phyloP scores from a whole-genome alignment of 2,113 vertebrate species.

The Myotis yumanensis region DNA sequence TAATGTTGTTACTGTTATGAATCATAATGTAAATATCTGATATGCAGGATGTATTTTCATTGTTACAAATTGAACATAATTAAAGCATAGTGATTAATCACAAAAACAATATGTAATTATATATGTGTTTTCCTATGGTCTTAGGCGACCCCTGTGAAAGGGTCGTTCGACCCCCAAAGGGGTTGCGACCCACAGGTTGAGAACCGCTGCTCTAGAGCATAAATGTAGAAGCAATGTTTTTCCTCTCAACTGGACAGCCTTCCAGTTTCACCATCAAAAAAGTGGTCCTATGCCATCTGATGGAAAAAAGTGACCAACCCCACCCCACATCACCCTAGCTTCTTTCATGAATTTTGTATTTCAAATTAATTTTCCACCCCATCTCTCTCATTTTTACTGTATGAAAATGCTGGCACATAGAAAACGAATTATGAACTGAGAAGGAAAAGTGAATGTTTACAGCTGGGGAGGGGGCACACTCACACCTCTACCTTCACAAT shows the following conservation, averaged over 20 bases:
- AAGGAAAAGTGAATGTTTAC: not conserved
- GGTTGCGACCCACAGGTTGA: too few species aligned
- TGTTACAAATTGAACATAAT: too few species aligned
- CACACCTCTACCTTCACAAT: not conserved
- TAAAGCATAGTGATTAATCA: too few species aligned
- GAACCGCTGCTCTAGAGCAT: not conserved
- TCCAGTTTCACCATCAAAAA: not conserved
- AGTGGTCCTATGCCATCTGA: not conserved
- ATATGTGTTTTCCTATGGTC: too few species aligned
- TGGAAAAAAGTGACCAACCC: not conserved
- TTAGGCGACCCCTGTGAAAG: too few species aligned
- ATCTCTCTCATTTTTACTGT: not conserved
- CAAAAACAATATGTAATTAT: too few species aligned
- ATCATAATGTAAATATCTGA: too few species aligned
- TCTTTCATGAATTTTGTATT: not conserved
- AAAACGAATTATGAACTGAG: not conserved
- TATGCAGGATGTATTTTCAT: too few species aligned
- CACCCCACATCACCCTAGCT: not conserved
- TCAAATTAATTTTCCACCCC: not conserved
- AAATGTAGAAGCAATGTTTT: not conserved
- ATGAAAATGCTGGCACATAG: not conserved
- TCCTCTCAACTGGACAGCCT: not conserved
- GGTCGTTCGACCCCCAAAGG: too few species aligned
- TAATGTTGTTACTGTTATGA: too few species aligned
- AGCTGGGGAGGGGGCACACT: not conserved